Conservation (phyloP, 2,113 vertebrate genomes). For the Synchiropus splendidus region DNA sequence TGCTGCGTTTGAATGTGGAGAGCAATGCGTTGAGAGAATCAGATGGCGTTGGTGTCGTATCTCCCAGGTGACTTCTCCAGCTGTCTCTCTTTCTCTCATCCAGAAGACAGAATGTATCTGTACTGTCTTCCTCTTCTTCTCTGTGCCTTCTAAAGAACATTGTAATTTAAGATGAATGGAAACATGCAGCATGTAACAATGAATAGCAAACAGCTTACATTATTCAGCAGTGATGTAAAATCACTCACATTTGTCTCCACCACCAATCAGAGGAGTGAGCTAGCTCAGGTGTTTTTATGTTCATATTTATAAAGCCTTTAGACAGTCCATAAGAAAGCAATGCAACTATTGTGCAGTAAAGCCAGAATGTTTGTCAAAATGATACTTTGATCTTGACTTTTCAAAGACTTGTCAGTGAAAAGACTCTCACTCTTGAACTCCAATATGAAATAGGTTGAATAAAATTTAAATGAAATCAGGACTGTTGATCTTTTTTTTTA, state of each 20-base stretch:
- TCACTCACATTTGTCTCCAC: constrained; percentile 4
- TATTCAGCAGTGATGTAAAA: constrained; percentile 15
- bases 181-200: background rate
- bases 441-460: no score
- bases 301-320: no score
- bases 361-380: no score
- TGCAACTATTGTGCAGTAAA: no score
- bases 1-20: constrained; percentile 28
- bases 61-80: constrained; percentile 47
- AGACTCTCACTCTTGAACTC: no score
- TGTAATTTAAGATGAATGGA: constrained; percentile 43
- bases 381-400: no score
- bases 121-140: constrained; percentile 20
- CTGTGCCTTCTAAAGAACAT: constrained; percentile 22
- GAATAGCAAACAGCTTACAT: constrained; percentile 23
- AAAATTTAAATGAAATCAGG: no score
- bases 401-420: no score
- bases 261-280: no score
- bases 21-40: constrained; percentile 8
- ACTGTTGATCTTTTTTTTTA: no score
- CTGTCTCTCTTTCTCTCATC: constrained; percentile 29
- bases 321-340: background rate
- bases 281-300: no score
- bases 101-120: constrained; percentile 28
- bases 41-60: constrained; percentile 17